Percentiles rank a stretch among this genome's conserved stretches.
Evolutionary conservation across 1,140 invertebrate genomes (phyloP).

Genomic region (Chrysoperla carnea): DNA sequence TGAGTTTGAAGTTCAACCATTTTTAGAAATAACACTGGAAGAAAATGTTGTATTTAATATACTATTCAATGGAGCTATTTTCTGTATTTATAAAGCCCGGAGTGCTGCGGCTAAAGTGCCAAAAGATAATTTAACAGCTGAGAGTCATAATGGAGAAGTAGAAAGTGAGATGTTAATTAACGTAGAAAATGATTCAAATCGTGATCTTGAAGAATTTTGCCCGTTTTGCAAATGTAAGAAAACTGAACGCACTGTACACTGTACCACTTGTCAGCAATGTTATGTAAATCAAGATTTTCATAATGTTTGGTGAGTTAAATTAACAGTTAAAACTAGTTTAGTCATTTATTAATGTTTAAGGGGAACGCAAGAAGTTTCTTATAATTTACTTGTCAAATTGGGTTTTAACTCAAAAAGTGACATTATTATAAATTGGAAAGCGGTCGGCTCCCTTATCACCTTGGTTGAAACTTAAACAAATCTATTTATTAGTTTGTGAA

Average conservation of each 20-base stretch:
- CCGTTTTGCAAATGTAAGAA: conserved; percentile 20
- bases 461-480: no score
- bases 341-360: no score
- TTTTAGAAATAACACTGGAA: conserved; percentile 43
- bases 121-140: conserved; percentile 8
- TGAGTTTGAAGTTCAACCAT: conserved; percentile 37
- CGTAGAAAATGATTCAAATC: conserved; percentile 24
- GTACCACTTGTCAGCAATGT: conserved; percentile 23
- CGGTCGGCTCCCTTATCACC: no score
- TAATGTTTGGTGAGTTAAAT: conserved; percentile 29
- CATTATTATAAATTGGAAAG: no score
- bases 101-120: no score
- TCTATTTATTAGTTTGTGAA: no score
- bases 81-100: conserved; percentile 31
- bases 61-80: conserved; percentile 31
- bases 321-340: no score
- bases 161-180: conserved; percentile 18
- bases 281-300: conserved; percentile 27
- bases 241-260: conserved; percentile 8
- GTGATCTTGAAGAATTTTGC: conserved; percentile 22
- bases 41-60: conserved; percentile 44
- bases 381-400: no score
- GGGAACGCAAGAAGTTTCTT: no score
- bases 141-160: conserved; percentile 28
- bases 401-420: no score